These are phyloP conservation scores for Acyrthosiphon pisum DNA, from an alignment of 1,140 invertebrate species.

Conservation along the genomic window DNA sequence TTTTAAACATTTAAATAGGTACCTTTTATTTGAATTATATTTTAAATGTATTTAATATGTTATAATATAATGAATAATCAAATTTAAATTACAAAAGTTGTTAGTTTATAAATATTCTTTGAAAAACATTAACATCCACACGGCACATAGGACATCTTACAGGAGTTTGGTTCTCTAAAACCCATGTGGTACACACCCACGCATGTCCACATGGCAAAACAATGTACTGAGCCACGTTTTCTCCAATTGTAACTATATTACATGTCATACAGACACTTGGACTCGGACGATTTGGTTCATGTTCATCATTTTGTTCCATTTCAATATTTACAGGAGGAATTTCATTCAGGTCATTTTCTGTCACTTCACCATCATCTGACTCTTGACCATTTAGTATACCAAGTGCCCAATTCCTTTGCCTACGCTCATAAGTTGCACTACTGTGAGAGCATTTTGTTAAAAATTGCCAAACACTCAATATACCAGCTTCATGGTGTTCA, in stretches of 20 bases:
- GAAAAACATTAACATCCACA: not conserved
- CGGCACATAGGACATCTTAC: conserved; percentile 5
- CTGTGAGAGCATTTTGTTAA: not conserved
- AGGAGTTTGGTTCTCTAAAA: not conserved
- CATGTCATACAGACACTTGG: not conserved
- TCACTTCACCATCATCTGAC: not conserved
- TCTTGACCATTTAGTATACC: not conserved
- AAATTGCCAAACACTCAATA: not conserved
- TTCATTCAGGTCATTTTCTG: not conserved
- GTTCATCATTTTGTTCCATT: not conserved
- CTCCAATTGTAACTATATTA: not conserved
- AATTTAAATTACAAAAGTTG: too few species aligned
- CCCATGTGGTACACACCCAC: not conserved
- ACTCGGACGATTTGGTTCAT: not conserved
- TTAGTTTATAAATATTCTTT: not conserved
- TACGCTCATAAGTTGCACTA: not conserved
- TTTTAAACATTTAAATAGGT: too few species aligned
- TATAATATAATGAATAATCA: too few species aligned
- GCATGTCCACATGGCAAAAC: not conserved
- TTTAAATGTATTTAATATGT: too few species aligned
- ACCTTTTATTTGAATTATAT: too few species aligned
- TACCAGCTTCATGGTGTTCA: not conserved
- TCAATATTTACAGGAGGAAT: not conserved
- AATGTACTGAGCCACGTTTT: not conserved
- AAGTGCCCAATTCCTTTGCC: not conserved